Base-by-base conservation (phyloP, 2,113 vertebrate genomes). In the Melospiza georgiana region DNA sequence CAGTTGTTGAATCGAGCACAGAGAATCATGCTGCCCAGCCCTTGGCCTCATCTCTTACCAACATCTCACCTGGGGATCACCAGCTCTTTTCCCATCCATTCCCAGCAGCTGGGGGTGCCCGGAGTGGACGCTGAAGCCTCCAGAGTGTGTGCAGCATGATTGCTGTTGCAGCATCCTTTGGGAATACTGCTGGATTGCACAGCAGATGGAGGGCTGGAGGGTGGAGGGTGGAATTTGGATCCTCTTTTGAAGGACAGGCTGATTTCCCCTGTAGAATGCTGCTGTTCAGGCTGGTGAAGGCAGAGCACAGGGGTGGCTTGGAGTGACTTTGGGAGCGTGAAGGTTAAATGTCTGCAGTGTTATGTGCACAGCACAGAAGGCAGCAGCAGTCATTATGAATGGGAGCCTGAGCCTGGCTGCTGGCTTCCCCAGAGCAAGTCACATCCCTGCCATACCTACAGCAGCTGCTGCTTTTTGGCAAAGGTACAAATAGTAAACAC, bases 381-480 rank as follows among this genome's bases (percentile, higher is more conserved):
- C 11, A 67, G 59, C 75, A 69, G 74, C 54, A 84, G 18, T 67
- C 68, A 74, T 37, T 52, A 12, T 21, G 59, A 92, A 77, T 46
- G 12, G 54, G 48, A 86, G 52, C 49, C 65, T 23, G 4, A 83
- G 49, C 14, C 48, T 41, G 10, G 35, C 48, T 87, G 65, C 51
- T 51, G 84, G 22, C 33, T 86, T 63, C 63, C 51, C 71, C 59
- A 55, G 58, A 75, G 86, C 73, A 83, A 89, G 31, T 19, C 44
- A 87, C 51, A 44, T 77, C 81, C 54, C 48, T 3, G 4, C 41
- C 18, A 2, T 75, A 54, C 69, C 84, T 89, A 84, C 67, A 68
- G 62, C 85, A 90, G 82, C 93, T 85, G 91, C 90, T 95, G 79
- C 55, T 80, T 94, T 87, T 80, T 95, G 87, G 85, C 79, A 84